Conservation (phyloP, 2,888 invertebrate genomes). For the Stenoptilia bipunctidactyla region DNA sequence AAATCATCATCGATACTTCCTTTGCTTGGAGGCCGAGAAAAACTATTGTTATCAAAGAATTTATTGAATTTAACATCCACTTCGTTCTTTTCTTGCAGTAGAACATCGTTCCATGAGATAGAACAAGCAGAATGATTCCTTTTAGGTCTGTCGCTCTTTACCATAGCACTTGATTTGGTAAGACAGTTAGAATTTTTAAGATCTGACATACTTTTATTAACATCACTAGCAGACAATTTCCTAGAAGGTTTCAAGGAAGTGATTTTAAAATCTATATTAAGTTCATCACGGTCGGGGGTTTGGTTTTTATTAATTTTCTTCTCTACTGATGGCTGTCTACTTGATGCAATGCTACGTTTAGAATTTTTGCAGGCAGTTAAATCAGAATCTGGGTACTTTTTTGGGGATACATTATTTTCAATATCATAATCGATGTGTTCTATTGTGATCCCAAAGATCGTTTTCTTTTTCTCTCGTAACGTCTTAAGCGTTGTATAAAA, state of each 20-base stretch:
- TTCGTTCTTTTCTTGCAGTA: conserved; percentile 37
- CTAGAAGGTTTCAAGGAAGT: not conserved
- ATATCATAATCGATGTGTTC: conserved; percentile 36
- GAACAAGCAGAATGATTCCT: conserved; percentile 59
- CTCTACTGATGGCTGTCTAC: conserved; percentile 24
- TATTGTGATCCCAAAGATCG: conserved; percentile 46
- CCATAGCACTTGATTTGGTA: conserved; percentile 22
- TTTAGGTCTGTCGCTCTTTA: conserved; percentile 35
- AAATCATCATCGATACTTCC: conserved; percentile 32
- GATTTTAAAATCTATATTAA: not conserved
- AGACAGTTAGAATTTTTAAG: conserved; percentile 6
- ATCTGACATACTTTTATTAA: not conserved
- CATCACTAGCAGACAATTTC: not conserved
- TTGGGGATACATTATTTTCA: conserved; percentile 21
- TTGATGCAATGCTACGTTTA: conserved; percentile 17
- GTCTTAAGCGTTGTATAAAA: conserved; percentile 80
- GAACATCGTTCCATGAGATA: conserved; percentile 59
- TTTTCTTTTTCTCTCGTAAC: conserved; percentile 74
- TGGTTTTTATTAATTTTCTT: conserved; percentile 29
- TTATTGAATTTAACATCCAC: conserved; percentile 49
- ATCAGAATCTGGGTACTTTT: conserved; percentile 18
- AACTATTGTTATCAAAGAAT: conserved; percentile 40
- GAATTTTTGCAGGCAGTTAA: conserved; percentile 17
- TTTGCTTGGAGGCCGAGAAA: conserved; percentile 18
- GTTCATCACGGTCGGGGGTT: conserved; percentile 12